Conservation (phyloP, 2,797 vertebrate species). For the Typhlichthys eigenmanni region DNA sequence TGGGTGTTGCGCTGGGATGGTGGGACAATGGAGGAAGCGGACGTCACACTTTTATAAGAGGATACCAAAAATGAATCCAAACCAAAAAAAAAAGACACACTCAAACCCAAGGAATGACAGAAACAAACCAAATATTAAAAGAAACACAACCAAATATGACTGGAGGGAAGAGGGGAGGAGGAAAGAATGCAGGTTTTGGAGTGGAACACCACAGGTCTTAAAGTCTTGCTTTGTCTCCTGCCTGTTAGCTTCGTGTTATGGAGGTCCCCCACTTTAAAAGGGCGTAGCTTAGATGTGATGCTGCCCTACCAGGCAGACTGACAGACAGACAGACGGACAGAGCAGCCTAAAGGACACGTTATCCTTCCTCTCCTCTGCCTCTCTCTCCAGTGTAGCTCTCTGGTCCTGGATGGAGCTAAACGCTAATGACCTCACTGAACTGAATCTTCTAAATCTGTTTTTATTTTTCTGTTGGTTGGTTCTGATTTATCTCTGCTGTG, state of each 20-base stretch:
- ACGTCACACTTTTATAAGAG: slow-evolving; percentile 69
- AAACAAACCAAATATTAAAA: slow-evolving; percentile 79
- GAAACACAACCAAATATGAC: slow-evolving; percentile 76
- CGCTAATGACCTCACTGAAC: slow-evolving; percentile 85
- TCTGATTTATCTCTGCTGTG: slow-evolving; percentile 75
- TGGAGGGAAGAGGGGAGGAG: slow-evolving; percentile 71
- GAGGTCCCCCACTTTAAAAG: slow-evolving; percentile 63
- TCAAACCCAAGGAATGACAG: slow-evolving; percentile 68
- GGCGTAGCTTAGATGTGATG: slow-evolving; percentile 18
- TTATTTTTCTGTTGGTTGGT: slow-evolving; percentile 73
- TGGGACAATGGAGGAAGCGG: slow-evolving; percentile 42
- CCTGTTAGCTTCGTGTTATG: slow-evolving; percentile 54
- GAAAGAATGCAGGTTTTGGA: slow-evolving; percentile 38
- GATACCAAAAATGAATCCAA: slow-evolving; percentile 77
- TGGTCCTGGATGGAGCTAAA: slow-evolving; percentile 81
- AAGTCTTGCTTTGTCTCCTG: slow-evolving; percentile 45
- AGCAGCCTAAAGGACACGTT: slow-evolving; percentile 31
- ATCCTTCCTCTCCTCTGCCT: slow-evolving; percentile 56
- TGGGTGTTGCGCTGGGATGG: slow-evolving; percentile 43
- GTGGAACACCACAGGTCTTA: slow-evolving; percentile 15
- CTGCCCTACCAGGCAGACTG: slow-evolving; percentile 35
- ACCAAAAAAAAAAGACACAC: slow-evolving; percentile 51
- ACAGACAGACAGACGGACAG: slow-evolving; percentile 24
- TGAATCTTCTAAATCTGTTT: slow-evolving; percentile 77
- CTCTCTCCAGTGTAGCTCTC: slow-evolving; percentile 69